Conservation (phyloP, 2,113 vertebrate species). For the Centropus unirufus region DNA sequence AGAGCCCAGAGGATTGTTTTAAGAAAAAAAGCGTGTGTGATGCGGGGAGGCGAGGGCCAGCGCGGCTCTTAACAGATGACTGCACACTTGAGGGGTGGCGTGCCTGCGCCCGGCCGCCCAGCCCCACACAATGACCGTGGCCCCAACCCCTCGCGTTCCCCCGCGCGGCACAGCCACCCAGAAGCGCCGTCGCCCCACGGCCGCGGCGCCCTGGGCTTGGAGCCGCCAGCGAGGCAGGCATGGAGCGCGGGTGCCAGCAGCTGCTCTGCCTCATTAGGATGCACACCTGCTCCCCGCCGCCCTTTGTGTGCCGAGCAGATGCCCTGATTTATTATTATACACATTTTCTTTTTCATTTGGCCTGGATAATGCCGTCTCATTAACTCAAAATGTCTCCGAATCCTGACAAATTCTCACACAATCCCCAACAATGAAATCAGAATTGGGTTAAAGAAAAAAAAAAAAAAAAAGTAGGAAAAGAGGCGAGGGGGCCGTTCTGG, state of each 20-base stretch:
- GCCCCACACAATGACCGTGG: slow-evolving; percentile 77
- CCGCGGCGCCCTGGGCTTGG: background rate
- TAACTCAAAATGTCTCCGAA: slow-evolving; percentile 56
- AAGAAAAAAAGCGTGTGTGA: slow-evolving; percentile 13
- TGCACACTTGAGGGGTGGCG: slow-evolving; percentile 56
- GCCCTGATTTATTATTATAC: slow-evolving; percentile 81
- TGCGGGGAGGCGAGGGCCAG: background rate
- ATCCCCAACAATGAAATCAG: slow-evolving; percentile 17
- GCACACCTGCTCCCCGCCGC: slow-evolving; percentile 90
- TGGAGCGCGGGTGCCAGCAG: slow-evolving; percentile 79
- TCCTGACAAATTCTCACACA: slow-evolving; percentile 64
- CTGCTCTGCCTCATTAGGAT: slow-evolving; percentile 86
- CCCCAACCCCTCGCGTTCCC: slow-evolving; percentile 46
- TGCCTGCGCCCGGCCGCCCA: slow-evolving; percentile 34
- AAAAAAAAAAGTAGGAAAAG: background rate
- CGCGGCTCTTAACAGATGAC: slow-evolving; percentile 76
- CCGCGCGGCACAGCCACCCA: slow-evolving; percentile 60
- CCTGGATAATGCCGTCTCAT: slow-evolving; percentile 49
- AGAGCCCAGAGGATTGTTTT: slow-evolving; percentile 20
- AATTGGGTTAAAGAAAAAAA: slow-evolving; percentile 29
- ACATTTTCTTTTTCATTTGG: slow-evolving; percentile 65
- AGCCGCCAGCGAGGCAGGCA: slow-evolving; percentile 28
- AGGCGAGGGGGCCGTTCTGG: background rate
- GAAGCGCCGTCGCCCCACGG: slow-evolving; percentile 11
- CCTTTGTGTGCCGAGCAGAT: slow-evolving; percentile 80